phyloP scores from a whole-genome alignment of 2,797 vertebrate genomes.

The Octomys mimax region DNA sequence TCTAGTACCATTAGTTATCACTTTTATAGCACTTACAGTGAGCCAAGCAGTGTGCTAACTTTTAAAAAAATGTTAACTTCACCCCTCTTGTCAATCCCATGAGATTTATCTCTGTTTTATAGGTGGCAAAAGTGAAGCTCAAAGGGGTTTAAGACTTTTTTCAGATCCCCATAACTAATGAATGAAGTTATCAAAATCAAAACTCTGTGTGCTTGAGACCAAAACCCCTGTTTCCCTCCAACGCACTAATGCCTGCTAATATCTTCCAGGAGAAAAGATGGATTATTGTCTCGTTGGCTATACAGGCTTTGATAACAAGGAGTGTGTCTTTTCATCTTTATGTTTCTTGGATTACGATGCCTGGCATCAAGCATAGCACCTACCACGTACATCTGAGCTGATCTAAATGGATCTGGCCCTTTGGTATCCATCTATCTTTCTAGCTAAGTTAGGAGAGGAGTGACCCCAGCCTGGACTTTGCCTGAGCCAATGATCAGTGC shows the following conservation, averaged over 20 bases:
- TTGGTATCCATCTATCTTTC: not conserved
- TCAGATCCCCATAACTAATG: slow-evolving; percentile 1
- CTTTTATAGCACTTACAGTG: slow-evolving; percentile 6
- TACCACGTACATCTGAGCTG: not conserved
- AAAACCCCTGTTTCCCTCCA: not conserved
- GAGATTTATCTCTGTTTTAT: not conserved
- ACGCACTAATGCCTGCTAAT: not conserved
- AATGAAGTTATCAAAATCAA: slow-evolving; percentile 44
- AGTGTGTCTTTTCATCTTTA: not conserved
- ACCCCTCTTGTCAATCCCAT: not conserved
- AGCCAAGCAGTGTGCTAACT: not conserved
- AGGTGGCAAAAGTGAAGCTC: slow-evolving; percentile 13
- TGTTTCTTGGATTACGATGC: not conserved
- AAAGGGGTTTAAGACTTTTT: slow-evolving; percentile 25
- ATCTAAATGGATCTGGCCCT: not conserved
- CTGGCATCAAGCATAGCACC: not conserved
- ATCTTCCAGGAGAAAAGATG: slow-evolving; percentile 51
- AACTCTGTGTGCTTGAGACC: not conserved
- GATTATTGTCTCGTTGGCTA: not conserved
- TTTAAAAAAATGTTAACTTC: not conserved
- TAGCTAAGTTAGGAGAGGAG: not conserved
- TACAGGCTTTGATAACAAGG: not conserved
- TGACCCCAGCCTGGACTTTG: not conserved
- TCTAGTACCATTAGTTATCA: not conserved
- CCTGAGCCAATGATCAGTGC: not conserved